Conservation (phyloP, 2,888 invertebrate species). For the Embidobia sp. region DNA sequence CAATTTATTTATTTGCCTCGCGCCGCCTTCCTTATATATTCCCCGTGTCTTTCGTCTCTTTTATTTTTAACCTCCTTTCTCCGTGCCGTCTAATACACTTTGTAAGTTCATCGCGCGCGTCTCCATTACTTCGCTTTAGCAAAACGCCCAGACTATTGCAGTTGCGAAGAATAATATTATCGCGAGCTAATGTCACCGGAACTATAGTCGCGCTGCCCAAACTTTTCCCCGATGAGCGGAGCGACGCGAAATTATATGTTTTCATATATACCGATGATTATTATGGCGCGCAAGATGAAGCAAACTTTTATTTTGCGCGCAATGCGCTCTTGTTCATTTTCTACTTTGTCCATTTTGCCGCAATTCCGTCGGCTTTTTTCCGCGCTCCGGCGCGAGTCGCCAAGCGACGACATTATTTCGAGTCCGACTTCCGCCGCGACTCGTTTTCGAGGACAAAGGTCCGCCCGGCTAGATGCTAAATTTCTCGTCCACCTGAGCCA, state of each 20-base stretch:
- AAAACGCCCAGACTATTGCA: conserved; percentile 20
- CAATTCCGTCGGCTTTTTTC: no score
- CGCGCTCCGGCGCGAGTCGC: no score
- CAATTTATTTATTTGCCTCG: conserved; percentile 28
- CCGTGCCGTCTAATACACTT: conserved; percentile 15
- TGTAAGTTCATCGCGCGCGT: conserved; percentile 23
- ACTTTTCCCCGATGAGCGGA: conserved; percentile 15
- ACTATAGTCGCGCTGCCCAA: conserved; percentile 14
- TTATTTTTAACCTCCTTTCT: neutral
- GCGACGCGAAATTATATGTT: conserved; percentile 12
- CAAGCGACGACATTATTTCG: neutral
- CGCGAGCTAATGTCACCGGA: conserved; percentile 21
- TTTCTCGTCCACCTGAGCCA: conserved; percentile 41
- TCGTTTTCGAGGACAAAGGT: conserved; percentile 35
- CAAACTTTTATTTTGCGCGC: conserved; percentile 10
- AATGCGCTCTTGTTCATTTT: neutral
- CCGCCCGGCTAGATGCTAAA: conserved; percentile 29
- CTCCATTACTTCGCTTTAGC: conserved; percentile 26
- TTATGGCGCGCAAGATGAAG: neutral
- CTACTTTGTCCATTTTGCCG: no score
- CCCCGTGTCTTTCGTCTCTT: neutral
- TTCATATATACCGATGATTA: conserved; percentile 16
- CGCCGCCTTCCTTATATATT: neutral
- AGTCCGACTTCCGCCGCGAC: conserved; percentile 17
- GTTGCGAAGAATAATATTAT: conserved; percentile 35